These are phyloP conservation scores for Epinephelus lanceolatus DNA, from an alignment of 2,113 vertebrate genomes.

Conservation along the genomic window DNA sequence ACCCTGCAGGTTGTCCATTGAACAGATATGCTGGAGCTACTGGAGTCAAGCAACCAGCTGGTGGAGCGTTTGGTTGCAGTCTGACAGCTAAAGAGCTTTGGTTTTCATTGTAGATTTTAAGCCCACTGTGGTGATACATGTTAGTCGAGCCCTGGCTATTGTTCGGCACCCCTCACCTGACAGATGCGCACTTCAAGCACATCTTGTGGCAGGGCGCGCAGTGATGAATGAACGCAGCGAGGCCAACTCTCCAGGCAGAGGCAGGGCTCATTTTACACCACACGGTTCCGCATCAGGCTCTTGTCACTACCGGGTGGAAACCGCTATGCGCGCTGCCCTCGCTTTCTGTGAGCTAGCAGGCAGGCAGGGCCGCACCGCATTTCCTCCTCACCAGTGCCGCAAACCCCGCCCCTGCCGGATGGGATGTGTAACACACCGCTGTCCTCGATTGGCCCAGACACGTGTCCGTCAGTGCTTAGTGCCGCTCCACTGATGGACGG, in stretches of 20 bases:
- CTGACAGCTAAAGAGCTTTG: not conserved
- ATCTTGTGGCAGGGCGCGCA: not conserved
- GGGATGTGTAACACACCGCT: not conserved
- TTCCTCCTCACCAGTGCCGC: constrained; percentile 62
- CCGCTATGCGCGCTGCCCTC: constrained; percentile 13
- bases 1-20: not conserved
- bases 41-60: not conserved
- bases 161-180: not conserved
- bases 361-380: constrained; percentile 71
- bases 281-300: constrained; percentile 44
- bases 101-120: not conserved
- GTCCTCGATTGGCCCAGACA: constrained; percentile 57
- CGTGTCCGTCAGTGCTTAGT: constrained; percentile 64
- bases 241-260: constrained; percentile 19
- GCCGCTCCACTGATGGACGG: constrained; percentile 51
- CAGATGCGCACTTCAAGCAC: not conserved
- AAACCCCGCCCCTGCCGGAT: constrained; percentile 67
- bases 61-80: not conserved
- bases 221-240: constrained; percentile 38
- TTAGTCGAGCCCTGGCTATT: not conserved
- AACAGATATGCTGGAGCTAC: not conserved
- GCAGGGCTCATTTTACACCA: constrained; percentile 39
- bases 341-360: not conserved
- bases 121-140: not conserved
- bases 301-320: constrained; percentile 51